Conservation (phyloP, 2,888 invertebrate genomes). For the Malacosoma neustria region DNA sequence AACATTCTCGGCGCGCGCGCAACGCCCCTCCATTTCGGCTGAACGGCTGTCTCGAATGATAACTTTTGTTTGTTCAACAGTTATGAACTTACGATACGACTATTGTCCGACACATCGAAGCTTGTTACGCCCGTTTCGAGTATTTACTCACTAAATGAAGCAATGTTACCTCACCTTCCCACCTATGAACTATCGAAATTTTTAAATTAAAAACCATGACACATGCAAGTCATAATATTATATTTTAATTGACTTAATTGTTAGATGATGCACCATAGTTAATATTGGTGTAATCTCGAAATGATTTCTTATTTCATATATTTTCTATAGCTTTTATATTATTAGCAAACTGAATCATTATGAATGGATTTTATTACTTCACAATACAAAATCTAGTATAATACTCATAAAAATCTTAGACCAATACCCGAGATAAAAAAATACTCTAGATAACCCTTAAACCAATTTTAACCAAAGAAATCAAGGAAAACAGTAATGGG, state of each 20-base stretch:
- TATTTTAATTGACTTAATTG: not conserved
- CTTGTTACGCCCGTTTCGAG: slow-evolving; percentile 58
- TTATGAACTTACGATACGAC: slow-evolving; percentile 38
- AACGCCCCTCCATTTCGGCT: slow-evolving; percentile 62
- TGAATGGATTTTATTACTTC: no score
- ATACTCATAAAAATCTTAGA: no score
- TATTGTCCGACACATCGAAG: slow-evolving; percentile 65
- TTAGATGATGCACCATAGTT: no score
- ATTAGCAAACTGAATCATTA: no score
- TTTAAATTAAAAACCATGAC: slow-evolving; percentile 6
- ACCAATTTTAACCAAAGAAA: no score
- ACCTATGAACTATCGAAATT: slow-evolving; percentile 21
- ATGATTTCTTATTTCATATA: no score
- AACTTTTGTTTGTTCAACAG: slow-evolving; percentile 66
- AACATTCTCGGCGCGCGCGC: slow-evolving; percentile 57
- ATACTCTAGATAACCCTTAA: no score
- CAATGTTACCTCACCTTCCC: slow-evolving; percentile 40
- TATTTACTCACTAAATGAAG: slow-evolving; percentile 60
- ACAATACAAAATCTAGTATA: no score
- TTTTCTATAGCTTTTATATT: no score
- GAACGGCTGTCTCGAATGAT: slow-evolving; percentile 55
- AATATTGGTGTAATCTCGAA: no score
- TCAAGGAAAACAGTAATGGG: no score
- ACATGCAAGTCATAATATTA: not conserved
- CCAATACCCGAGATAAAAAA: no score